A percentile compares a stretch with the other conserved stretches of the same genome.
These are phyloP conservation scores for Strigamia crassipes DNA, from an alignment of 2,888 invertebrate species.

Conservation along the genomic window DNA sequence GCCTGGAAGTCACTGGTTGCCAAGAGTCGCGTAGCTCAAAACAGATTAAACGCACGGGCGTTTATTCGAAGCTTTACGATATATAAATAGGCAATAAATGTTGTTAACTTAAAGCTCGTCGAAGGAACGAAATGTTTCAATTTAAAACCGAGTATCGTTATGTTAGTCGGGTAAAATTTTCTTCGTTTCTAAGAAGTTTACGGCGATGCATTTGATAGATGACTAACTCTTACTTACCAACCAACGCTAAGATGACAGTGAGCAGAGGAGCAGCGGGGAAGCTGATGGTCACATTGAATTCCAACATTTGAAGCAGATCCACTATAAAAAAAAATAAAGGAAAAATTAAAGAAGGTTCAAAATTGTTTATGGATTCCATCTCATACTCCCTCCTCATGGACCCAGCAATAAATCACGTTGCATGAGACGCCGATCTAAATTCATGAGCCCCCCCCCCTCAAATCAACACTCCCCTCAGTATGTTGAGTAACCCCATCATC, in stretches of 20 bases:
- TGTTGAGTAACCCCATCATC: conserved; percentile 40
- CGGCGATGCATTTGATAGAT: too few species aligned
- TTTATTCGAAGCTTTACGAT: too few species aligned
- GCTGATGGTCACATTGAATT: conserved; percentile 89
- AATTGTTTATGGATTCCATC: conserved; percentile 31
- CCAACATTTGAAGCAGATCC: conserved; percentile 96
- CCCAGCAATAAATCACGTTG: conserved; percentile 36
- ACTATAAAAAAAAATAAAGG: conserved; percentile 68
- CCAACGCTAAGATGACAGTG: conserved; percentile 95
- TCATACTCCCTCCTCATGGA: conserved; percentile 20
- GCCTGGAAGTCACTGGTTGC: too few species aligned
- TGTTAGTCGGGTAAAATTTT: too few species aligned
- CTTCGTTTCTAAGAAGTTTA: too few species aligned
- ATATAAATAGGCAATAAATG: too few species aligned
- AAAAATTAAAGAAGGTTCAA: not conserved
- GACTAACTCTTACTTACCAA: conserved; percentile 74
- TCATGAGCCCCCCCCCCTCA: conserved; percentile 32
- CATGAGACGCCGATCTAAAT: conserved; percentile 42
- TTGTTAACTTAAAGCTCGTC: too few species aligned
- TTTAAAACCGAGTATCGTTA: too few species aligned
- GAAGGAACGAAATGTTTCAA: too few species aligned
- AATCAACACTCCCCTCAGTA: conserved; percentile 28
- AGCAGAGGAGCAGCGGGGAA: conserved; percentile 96
- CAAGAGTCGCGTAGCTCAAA: too few species aligned
- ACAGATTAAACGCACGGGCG: too few species aligned